These are phyloP conservation scores for Ancistrus triradiatus DNA, from an alignment of 2,113 vertebrate genomes.

Conservation along the genomic window DNA sequence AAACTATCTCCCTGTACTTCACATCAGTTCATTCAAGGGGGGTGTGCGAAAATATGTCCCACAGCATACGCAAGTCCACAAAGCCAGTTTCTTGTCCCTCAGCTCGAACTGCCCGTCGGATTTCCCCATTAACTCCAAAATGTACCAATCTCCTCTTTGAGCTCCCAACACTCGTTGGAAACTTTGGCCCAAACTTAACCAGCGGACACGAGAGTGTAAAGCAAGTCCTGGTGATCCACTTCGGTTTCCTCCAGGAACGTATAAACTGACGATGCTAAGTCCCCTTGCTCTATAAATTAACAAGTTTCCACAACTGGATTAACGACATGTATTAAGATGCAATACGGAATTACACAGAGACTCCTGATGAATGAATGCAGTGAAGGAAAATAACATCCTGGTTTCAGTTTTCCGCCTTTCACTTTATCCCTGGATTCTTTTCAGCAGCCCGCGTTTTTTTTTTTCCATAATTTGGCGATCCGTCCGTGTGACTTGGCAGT, in stretches of 20 bases:
- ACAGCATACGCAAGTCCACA: conserved; percentile 17
- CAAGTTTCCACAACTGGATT: background rate
- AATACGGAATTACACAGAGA: background rate
- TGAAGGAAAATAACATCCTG: conserved; percentile 31
- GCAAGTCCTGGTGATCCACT: conserved; percentile 15
- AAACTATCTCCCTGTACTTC: conserved; percentile 36
- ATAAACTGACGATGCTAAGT: background rate
- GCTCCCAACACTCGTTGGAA: conserved; percentile 36
- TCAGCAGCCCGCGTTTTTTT: background rate
- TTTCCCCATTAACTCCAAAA: conserved; percentile 33
- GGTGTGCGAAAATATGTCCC: conserved; percentile 20
- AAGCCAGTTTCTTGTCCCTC: conserved; percentile 16
- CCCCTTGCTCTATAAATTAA: background rate
- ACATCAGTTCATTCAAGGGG: conserved; percentile 34
- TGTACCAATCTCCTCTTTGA: conserved; percentile 23
- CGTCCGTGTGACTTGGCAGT: conserved; percentile 29
- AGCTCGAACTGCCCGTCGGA: conserved; percentile 24
- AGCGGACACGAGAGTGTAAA: conserved; percentile 30
- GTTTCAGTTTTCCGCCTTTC: conserved; percentile 28
- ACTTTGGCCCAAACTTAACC: conserved; percentile 28
- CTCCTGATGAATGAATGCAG: background rate
- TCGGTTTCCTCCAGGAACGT: conserved; percentile 25
- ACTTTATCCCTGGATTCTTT: conserved; percentile 26
- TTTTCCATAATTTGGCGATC: too few species aligned
- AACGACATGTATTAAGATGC: background rate